Conservation (phyloP, 23 tunicate species). For the Oikopleura dioica region DNA sequence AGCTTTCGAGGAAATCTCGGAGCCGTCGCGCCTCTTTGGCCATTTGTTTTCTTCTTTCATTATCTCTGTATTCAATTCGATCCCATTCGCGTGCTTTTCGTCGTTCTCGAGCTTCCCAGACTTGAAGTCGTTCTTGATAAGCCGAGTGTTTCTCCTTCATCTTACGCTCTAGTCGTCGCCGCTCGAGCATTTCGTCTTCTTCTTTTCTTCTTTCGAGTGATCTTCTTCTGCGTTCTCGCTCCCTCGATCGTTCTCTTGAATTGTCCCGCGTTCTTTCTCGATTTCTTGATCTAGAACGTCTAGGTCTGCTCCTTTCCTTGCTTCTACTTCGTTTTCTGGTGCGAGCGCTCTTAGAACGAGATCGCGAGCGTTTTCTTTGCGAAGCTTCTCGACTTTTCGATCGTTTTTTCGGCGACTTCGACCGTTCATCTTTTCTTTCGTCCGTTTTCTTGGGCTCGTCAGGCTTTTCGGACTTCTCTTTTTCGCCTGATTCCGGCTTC, state of each 20-base stretch:
- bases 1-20: constrained; percentile 92
- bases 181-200: constrained; percentile 45
- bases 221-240: background rate
- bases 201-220: constrained; percentile 15
- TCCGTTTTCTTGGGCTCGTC: background rate
- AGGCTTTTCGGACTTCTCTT: background rate
- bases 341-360: background rate
- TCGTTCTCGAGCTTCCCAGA: constrained; percentile 53
- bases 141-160: constrained; percentile 80
- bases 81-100: constrained; percentile 56
- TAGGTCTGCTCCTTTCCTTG: background rate
- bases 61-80: constrained; percentile 40
- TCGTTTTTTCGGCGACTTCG: background rate
- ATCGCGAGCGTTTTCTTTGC: background rate
- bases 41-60: constrained; percentile 44
- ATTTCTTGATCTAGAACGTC: constrained; percentile 16
- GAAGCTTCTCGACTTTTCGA: background rate
- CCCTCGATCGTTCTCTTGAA: constrained; percentile 21
- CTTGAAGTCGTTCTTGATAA: constrained; percentile 69
- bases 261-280: constrained; percentile 15
- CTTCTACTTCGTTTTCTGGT: background rate
- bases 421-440: background rate
- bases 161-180: constrained; percentile 60
- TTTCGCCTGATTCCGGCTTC: background rate
- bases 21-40: constrained; percentile 65